phyloP scores from a whole-genome alignment of 2,797 vertebrate genomes.

The Gila robusta region DNA sequence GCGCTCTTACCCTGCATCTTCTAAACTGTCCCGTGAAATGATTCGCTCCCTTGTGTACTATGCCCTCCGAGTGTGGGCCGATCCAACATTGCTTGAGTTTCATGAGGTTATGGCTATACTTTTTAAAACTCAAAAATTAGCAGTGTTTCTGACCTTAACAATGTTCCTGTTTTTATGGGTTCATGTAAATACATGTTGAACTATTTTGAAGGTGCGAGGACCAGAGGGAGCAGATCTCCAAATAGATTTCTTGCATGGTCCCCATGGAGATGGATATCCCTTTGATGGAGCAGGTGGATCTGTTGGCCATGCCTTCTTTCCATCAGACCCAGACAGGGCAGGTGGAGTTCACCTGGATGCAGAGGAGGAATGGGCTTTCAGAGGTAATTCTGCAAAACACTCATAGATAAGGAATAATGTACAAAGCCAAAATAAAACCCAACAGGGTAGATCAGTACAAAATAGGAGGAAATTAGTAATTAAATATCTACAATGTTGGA shows the following conservation, averaged over 20 bases:
- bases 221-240: conserved; percentile 74
- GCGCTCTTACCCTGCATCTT: conserved; percentile 72
- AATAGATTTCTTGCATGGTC: conserved; percentile 77
- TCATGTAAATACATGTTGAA: conserved; percentile 18
- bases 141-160: neutral
- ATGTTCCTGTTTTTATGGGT: neutral
- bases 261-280: conserved; percentile 80
- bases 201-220: conserved; percentile 70
- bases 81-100: conserved; percentile 77
- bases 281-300: conserved; percentile 81
- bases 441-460: neutral
- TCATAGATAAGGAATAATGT: neutral
- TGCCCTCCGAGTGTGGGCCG: conserved; percentile 79
- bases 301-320: conserved; percentile 83
- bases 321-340: conserved; percentile 76
- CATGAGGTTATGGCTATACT: conserved; percentile 71
- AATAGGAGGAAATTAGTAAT: neutral
- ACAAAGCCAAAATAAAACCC: neutral
- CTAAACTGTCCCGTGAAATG: conserved; percentile 74
- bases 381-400: conserved; percentile 66
- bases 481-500: neutral
- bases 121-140: neutral
- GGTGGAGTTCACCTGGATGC: conserved; percentile 80
- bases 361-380: conserved; percentile 81
- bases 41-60: conserved; percentile 79